These are phyloP conservation scores for Malurus leucopterus DNA, from an alignment of 2,797 vertebrate genomes.

Conservation along the genomic window DNA sequence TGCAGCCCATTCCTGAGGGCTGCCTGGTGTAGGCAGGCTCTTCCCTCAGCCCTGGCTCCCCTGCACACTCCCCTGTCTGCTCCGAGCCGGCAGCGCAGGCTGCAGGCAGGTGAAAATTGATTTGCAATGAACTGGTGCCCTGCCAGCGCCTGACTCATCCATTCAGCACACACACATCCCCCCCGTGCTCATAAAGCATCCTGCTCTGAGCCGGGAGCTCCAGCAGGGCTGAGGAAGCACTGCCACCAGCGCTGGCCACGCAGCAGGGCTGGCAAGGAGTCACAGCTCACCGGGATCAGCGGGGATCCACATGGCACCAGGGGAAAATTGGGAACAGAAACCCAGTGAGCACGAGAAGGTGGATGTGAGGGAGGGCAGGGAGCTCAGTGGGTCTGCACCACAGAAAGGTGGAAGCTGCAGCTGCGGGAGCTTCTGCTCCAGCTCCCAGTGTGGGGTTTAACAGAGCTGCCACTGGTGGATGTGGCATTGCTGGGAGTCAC, in stretches of 20 bases:
- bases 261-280: neutral
- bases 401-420: neutral
- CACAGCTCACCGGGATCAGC: neutral
- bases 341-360: neutral
- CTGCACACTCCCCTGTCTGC: neutral
- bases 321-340: neutral
- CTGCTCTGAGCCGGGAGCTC: neutral
- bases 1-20: neutral
- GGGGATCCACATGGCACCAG: neutral
- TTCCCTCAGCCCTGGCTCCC: neutral
- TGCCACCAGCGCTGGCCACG: rapidly evolving
- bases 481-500: neutral
- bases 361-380: neutral
- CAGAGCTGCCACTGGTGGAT: neutral
- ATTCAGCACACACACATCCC: neutral
- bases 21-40: neutral
- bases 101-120: constrained; percentile 47
- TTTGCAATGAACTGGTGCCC: constrained; percentile 32
- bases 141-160: constrained; percentile 34
- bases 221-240: neutral
- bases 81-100: neutral
- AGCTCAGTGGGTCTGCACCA: rapidly evolving
- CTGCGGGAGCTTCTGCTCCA: rapidly evolving
- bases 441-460: neutral
- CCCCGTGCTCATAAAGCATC: neutral